Conservation (phyloP, 2,888 invertebrate species). For the Lasioglossum lativentre region DNA sequence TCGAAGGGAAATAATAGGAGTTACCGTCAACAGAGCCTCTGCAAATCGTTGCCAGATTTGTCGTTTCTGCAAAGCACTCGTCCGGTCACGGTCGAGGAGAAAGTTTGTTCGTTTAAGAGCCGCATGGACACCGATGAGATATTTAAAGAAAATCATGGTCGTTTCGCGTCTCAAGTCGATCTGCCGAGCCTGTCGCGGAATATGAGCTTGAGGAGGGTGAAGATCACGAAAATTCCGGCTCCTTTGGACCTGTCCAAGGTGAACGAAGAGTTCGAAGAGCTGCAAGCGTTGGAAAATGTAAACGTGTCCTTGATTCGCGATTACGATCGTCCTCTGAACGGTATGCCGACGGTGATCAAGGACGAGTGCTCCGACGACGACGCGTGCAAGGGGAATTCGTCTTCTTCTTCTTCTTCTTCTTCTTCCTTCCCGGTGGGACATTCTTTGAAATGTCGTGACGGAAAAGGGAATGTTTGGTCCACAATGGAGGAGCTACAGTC, state of each 20-base stretch:
- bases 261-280: constrained; percentile 65
- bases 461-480: constrained; percentile 56
- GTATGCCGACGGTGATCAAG: constrained; percentile 54
- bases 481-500: constrained; percentile 73
- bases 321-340: constrained; percentile 65
- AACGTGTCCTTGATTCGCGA: constrained; percentile 70
- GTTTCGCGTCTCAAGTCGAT: constrained; percentile 17
- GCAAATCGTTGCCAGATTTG: constrained; percentile 49
- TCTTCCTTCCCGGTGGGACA: background rate
- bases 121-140: too few relatives aligned
- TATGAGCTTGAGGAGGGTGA: constrained; percentile 15
- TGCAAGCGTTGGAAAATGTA: constrained; percentile 70
- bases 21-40: constrained; percentile 3
- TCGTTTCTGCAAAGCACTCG: background rate
- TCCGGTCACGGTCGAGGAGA: background rate
- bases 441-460: background rate
- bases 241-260: constrained; percentile 72
- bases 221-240: constrained; percentile 61
- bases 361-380: constrained; percentile 31
- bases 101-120: background rate
- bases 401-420: background rate
- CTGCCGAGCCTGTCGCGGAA: background rate
- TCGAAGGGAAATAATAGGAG: background rate
- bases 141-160: background rate
- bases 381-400: background rate